Evolutionary conservation across 2,797 vertebrate species (phyloP).

Genomic region (Mus spretus): DNA sequence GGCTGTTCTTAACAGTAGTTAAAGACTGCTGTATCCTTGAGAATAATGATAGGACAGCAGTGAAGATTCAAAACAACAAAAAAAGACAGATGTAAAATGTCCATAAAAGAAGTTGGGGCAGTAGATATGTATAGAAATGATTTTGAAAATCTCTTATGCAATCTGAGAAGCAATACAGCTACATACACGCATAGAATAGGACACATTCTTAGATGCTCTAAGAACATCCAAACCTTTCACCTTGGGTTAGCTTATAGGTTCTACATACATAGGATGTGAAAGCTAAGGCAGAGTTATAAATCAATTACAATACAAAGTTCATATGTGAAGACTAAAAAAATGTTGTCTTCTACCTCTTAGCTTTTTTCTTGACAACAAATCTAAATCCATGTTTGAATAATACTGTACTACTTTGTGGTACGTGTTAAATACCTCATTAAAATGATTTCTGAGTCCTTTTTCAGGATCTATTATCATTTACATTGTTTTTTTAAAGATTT

Average conservation of each 20-base stretch:
- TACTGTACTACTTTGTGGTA: neutral
- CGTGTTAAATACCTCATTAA: neutral
- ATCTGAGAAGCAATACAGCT: neutral
- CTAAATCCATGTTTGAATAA: neutral
- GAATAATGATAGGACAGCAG: neutral
- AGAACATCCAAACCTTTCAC: conserved; percentile 47
- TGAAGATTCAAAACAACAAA: neutral
- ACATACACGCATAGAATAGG: neutral
- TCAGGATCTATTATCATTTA: neutral
- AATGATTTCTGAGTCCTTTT: neutral
- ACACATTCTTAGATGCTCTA: conserved; percentile 25
- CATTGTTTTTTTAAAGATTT: neutral
- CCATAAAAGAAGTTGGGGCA: neutral
- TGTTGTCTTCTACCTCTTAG: neutral
- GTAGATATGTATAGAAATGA: neutral
- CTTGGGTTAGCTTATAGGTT: conserved; percentile 19
- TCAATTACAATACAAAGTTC: neutral
- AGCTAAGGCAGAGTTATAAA: conserved; percentile 36
- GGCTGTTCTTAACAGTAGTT: conserved; percentile 8
- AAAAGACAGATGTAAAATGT: conserved; percentile 10
- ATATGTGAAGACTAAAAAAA: neutral
- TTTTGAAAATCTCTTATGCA: conserved; percentile 41
- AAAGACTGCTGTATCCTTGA: conserved; percentile 19
- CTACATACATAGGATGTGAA: conserved; percentile 27
- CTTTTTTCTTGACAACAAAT: neutral